These are phyloP conservation scores for Drosophila rhopaloa DNA, from an alignment of 1,140 invertebrate genomes.

Conservation along the genomic window DNA sequence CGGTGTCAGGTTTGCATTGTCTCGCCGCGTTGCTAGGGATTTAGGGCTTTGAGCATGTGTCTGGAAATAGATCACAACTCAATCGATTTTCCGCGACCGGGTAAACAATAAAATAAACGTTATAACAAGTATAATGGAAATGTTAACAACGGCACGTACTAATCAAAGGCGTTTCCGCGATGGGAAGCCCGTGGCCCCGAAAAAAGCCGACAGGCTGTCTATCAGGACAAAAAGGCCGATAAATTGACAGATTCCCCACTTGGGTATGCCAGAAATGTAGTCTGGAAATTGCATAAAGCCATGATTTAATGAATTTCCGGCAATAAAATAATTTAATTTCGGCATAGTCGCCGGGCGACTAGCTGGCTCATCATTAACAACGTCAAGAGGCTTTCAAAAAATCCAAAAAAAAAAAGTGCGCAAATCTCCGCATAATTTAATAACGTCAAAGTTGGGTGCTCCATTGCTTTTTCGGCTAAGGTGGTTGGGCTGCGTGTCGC, in stretches of 20 bases:
- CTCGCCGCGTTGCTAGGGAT: constrained; percentile 40
- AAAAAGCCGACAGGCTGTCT: constrained; percentile 56
- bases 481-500: constrained; percentile 63
- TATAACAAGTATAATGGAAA: constrained; percentile 63
- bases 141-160: constrained; percentile 63
- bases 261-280: constrained; percentile 54
- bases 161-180: constrained; percentile 49
- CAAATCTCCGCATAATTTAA: constrained; percentile 81
- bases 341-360: constrained; percentile 25
- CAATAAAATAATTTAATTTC: constrained; percentile 82
- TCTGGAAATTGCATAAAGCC: constrained; percentile 67
- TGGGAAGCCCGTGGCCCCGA: not conserved
- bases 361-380: constrained; percentile 73
- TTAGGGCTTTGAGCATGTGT: constrained; percentile 42
- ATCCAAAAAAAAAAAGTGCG: constrained; percentile 47
- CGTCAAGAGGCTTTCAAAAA: constrained; percentile 64
- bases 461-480: constrained; percentile 39
- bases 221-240: constrained; percentile 28
- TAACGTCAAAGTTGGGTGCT: constrained; percentile 61
- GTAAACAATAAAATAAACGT: constrained; percentile 55
- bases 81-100: constrained; percentile 28
- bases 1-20: constrained; percentile 50
- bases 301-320: constrained; percentile 77
- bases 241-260: constrained; percentile 47
- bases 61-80: constrained; percentile 44